These are phyloP conservation scores for Argyra leucocephala DNA, from an alignment of 2,888 invertebrate species.

Conservation along the genomic window DNA sequence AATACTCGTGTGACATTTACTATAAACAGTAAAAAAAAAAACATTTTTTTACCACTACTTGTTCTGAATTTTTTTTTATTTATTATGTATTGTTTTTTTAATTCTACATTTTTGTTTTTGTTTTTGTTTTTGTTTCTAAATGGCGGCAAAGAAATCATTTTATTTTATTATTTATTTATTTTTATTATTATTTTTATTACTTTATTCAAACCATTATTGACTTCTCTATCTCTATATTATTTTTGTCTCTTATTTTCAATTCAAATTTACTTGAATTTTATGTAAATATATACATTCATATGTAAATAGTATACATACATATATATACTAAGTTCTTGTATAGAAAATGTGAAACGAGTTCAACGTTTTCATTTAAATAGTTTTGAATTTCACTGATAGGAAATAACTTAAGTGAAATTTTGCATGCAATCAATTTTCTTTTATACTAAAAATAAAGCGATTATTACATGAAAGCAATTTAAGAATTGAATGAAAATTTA, in stretches of 20 bases:
- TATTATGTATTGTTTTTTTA: background rate
- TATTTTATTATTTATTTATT: background rate
- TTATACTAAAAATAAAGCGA: background rate
- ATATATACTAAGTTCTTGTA: background rate
- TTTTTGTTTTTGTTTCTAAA: background rate
- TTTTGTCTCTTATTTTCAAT: background rate
- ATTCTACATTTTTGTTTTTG: background rate
- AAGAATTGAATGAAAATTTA: background rate
- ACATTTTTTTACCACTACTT: too few relatives aligned
- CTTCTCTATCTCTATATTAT: background rate
- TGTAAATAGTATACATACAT: too few relatives aligned
- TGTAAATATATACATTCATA: too few relatives aligned
- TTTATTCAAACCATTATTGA: background rate
- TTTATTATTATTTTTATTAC: conserved; percentile 4
- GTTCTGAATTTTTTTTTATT: background rate
- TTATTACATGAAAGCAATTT: background rate
- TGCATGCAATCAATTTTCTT: background rate
- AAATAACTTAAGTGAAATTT: background rate
- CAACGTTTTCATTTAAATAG: background rate
- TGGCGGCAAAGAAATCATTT: background rate
- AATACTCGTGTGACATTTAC: too few relatives aligned
- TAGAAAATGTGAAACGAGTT: background rate
- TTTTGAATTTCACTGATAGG: background rate
- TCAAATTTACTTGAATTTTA: background rate
- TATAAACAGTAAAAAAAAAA: too few relatives aligned